Conservation (phyloP, 2,113 vertebrate genomes). For the Bubo scandiacus region DNA sequence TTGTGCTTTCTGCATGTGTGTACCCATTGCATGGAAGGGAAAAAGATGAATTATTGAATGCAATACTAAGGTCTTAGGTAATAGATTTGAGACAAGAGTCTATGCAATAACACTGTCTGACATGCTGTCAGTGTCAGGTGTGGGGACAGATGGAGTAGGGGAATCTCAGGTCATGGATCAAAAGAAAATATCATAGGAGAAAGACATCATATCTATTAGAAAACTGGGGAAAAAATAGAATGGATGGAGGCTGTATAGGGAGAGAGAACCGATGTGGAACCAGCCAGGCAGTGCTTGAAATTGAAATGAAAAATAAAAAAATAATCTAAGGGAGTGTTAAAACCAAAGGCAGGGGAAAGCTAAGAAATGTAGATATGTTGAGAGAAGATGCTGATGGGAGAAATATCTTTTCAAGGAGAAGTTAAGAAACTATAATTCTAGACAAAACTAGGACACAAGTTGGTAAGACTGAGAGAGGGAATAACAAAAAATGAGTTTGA, state of each 20-base stretch:
- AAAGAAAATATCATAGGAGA: neutral
- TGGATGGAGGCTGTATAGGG: neutral
- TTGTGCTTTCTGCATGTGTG: neutral
- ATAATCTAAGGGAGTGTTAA: neutral
- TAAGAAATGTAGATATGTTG: neutral
- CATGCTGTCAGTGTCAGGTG: neutral
- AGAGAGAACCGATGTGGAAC: neutral
- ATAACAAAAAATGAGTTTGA: neutral
- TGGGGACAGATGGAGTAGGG: neutral
- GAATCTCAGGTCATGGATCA: neutral
- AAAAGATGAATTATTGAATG: neutral
- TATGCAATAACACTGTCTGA: neutral
- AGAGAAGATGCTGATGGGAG: neutral
- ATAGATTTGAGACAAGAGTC: neutral
- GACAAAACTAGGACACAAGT: neutral
- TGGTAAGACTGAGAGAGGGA: neutral
- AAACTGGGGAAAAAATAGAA: neutral
- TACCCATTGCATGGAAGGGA: rapidly evolving
- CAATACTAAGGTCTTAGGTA: neutral
- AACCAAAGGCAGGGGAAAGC: neutral
- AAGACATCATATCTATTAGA: neutral
- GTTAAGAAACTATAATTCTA: neutral
- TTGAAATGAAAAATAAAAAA: neutral
- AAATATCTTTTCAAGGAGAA: neutral
- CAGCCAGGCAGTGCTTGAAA: neutral